Evolutionary conservation across 2,888 invertebrate species (phyloP), one percentile per base, ranked within the genome.

Genomic region (Xylocampa areola): DNA sequence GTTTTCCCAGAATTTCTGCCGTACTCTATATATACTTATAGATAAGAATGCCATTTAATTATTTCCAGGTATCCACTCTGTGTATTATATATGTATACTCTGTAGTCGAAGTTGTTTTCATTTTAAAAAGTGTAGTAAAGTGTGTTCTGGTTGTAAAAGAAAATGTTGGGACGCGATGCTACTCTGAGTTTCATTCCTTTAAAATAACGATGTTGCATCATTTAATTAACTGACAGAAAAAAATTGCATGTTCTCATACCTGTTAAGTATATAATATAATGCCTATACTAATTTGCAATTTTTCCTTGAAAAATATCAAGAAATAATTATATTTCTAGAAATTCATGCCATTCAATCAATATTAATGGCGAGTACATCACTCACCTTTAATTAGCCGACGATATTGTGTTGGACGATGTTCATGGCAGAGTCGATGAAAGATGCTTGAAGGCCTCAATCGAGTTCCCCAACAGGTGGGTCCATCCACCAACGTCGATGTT

Each of bases 21-120:
- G n/a, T 32, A 14, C 7, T 8, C n/a, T 11, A 44, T 33, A 23
- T 8, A 19, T 13, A 10, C 30, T 21, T 10, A 2, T 21, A 32
- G 8, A 29, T 39, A 43, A 23, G 11, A 11, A 30, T 21, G 5
- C 8, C 16, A 11, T 32, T 50, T 11, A 45, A 19, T 41, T 2
- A 40, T 40, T 49, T 66, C 36, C 8, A 39, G 17, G 43, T 37
- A 23, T 65, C 33, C 39, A 66, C 33, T 55, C 8, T 25, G 21
- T 21, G 0, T 33, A 41, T 32, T 29, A 33, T 57, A 65, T 57
- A 57, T 63, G 44, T 13, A 57, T 21, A 4, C 14, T 6, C 17
- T 19, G 7, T 55, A 13, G 32, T 21, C 0, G 2, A 0, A 19
- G 10, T 48, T 14, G 13, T n/a, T 30, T 50, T 11, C 10, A 10